A percentile compares a stretch with the other conserved stretches of the same genome.
phyloP scores from a whole-genome alignment of 2,888 invertebrate genomes.

The Lingula anatina region DNA sequence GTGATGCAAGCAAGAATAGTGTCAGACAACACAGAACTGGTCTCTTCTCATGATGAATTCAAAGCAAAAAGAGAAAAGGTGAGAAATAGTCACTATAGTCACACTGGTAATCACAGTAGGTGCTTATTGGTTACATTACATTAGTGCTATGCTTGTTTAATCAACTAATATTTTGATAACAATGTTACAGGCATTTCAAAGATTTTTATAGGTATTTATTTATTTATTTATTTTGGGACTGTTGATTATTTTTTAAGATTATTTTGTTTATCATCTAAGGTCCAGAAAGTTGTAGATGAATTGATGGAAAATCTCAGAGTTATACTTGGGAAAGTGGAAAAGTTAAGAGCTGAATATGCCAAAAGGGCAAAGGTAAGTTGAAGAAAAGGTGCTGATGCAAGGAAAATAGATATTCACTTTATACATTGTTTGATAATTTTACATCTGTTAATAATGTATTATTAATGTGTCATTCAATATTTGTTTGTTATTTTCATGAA shows the following conservation, averaged over 20 bases:
- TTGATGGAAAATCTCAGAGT: constrained; percentile 32
- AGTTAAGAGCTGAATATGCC: constrained; percentile 28
- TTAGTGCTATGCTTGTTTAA: not conserved
- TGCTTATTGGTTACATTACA: not conserved
- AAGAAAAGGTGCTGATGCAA: too few relatives aligned
- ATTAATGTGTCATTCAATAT: too few relatives aligned
- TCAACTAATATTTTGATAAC: too few relatives aligned
- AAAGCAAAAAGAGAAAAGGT: constrained; percentile 35
- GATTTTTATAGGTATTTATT: too few relatives aligned
- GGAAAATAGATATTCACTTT: too few relatives aligned
- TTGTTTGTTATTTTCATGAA: too few relatives aligned
- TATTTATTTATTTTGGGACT: not conserved
- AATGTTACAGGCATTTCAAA: too few relatives aligned
- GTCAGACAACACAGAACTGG: constrained; percentile 32
- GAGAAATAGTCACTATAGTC: constrained; percentile 1
- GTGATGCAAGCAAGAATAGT: constrained; percentile 40
- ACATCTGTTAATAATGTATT: too few relatives aligned
- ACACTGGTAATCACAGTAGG: not conserved
- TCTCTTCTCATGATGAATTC: constrained; percentile 26
- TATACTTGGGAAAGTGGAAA: constrained; percentile 38
- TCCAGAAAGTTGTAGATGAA: constrained; percentile 36
- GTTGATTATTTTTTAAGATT: not conserved
- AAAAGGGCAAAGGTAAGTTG: constrained; percentile 31
- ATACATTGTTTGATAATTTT: too few relatives aligned
- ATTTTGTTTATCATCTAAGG: constrained; percentile 12